Conservation (phyloP, 1,140 invertebrate species). For the Trichomalopsis sarcophagae region DNA sequence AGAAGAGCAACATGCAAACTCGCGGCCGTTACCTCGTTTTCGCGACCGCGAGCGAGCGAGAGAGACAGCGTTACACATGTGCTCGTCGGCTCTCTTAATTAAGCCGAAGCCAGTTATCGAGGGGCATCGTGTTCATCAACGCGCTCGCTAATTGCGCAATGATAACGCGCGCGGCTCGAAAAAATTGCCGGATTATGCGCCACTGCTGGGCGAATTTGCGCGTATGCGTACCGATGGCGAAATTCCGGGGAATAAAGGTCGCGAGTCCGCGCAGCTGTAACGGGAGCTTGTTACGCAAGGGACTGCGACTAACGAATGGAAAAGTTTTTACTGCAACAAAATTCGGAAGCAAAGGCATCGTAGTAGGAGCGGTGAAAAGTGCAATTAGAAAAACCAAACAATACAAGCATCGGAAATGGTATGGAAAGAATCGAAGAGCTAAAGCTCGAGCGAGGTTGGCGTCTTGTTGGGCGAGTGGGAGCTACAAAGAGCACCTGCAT, state of each 20-base stretch:
- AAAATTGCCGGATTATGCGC: background rate
- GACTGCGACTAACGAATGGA: background rate
- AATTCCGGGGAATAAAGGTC: background rate
- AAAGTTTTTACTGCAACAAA: background rate
- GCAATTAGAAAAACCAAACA: too few species aligned
- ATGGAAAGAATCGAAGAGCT: too few species aligned
- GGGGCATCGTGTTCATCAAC: constrained; percentile 43
- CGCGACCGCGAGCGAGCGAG: constrained; percentile 3
- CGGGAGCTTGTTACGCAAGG: background rate
- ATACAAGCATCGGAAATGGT: too few species aligned
- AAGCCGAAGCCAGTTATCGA: constrained; percentile 33
- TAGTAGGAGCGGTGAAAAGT: background rate
- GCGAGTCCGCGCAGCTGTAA: background rate
- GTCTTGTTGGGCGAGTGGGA: background rate
- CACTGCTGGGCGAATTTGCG: background rate
- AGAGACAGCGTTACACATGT: background rate
- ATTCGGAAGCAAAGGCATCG: background rate
- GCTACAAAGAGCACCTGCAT: background rate
- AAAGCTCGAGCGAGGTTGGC: background rate
- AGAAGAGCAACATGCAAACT: background rate
- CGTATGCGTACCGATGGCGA: background rate
- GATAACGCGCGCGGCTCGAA: constrained; percentile 22
- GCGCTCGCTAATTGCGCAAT: constrained; percentile 44
- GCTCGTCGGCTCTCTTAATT: constrained; percentile 38
- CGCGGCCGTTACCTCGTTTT: constrained; percentile 29